Conservation (phyloP, 2,888 invertebrate genomes). For the Netelia inedita region DNA sequence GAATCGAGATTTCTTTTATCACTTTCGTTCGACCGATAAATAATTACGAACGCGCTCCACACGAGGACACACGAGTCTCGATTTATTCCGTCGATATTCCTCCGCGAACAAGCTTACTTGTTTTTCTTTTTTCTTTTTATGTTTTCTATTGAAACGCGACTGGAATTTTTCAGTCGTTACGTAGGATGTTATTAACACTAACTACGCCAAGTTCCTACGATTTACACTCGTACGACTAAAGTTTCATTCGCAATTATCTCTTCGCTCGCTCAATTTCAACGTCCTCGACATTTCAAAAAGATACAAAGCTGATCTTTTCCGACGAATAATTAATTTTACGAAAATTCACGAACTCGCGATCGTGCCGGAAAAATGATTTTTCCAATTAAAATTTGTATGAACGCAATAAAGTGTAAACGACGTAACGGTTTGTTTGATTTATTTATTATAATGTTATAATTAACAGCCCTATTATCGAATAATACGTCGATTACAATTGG, state of each 20-base stretch:
- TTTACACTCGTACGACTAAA: slow-evolving; percentile 74
- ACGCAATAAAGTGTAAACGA: too few relatives aligned
- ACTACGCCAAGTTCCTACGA: slow-evolving; percentile 55
- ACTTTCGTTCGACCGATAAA: background rate
- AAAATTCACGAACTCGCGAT: too few relatives aligned
- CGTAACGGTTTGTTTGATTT: background rate
- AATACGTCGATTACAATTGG: too few relatives aligned
- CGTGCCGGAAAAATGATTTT: too few relatives aligned
- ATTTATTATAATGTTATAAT: slow-evolving; percentile 15
- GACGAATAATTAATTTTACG: too few relatives aligned
- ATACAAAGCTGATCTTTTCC: slow-evolving; percentile 37
- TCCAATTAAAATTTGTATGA: too few relatives aligned
- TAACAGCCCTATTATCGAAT: background rate
- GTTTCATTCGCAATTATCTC: slow-evolving; percentile 50
- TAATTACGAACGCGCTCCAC: too few relatives aligned
- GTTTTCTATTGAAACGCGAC: slow-evolving; percentile 22
- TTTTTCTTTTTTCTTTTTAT: background rate
- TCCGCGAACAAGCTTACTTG: slow-evolving; percentile 16
- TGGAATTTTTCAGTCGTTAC: slow-evolving; percentile 33
- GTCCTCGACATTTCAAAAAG: slow-evolving; percentile 2
- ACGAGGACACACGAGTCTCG: slow-evolving; percentile 18
- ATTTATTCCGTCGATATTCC: slow-evolving; percentile 36
- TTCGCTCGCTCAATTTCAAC: background rate
- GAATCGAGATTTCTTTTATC: background rate
- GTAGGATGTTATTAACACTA: slow-evolving; percentile 43